These are phyloP conservation scores for Orientallactaga bullata DNA, from an alignment of 2,113 vertebrate genomes.

Conservation along the genomic window DNA sequence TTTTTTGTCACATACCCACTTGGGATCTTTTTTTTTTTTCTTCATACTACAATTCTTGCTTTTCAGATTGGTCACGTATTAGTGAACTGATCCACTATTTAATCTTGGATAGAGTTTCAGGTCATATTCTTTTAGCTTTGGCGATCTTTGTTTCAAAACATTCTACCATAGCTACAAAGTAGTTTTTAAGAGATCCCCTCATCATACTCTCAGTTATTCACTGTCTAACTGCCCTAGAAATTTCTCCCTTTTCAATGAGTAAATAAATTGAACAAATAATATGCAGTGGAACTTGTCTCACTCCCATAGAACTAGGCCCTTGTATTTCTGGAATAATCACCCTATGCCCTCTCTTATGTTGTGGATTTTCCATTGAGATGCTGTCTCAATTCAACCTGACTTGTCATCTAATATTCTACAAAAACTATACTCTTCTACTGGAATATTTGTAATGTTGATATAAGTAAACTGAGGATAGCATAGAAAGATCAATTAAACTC, in stretches of 20 bases:
- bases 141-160: slow-evolving; percentile 14
- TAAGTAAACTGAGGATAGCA: neutral
- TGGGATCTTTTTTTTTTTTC: slow-evolving; percentile 21
- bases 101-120: slow-evolving; percentile 26
- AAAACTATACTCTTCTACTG: neutral
- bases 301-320: neutral
- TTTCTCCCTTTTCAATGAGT: neutral
- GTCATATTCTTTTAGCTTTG: slow-evolving; percentile 31
- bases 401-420: neutral
- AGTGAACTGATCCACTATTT: slow-evolving; percentile 6
- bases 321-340: neutral
- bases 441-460: neutral
- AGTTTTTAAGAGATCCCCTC: neutral
- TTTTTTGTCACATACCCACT: neutral
- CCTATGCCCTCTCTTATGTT: neutral
- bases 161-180: neutral
- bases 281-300: neutral
- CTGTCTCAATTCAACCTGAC: neutral
- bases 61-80: slow-evolving; percentile 18
- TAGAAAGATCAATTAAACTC: neutral
- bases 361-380: neutral
- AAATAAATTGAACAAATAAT: neutral
- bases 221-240: neutral
- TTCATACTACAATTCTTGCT: neutral
- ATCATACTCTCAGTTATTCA: neutral